Conservation (phyloP, 2,888 invertebrate genomes). For the Isoperla grammatica region DNA sequence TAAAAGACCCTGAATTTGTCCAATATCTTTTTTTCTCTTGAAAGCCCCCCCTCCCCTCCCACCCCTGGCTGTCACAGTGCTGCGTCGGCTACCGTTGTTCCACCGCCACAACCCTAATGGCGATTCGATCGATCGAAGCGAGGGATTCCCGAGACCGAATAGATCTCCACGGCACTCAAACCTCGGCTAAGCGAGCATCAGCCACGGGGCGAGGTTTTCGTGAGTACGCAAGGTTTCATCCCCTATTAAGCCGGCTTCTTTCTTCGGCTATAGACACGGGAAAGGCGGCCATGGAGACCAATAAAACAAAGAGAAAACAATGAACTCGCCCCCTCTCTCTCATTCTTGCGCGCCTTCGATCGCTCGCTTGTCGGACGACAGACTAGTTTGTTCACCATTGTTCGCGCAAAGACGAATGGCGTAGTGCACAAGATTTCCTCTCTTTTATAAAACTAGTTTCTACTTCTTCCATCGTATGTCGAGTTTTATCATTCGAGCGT, state of each 20-base stretch:
- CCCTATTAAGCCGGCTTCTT: constrained; percentile 44
- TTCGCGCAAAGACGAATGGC: constrained; percentile 23
- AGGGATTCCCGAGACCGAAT: constrained; percentile 6
- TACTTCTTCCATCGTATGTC: too few species aligned
- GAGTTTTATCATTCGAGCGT: too few species aligned
- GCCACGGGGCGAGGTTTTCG: constrained; percentile 19
- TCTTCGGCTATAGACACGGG: constrained; percentile 45
- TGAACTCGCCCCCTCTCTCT: constrained; percentile 8
- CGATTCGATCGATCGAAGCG: constrained; percentile 41
- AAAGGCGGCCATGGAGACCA: constrained; percentile 47
- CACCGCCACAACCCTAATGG: constrained; percentile 42
- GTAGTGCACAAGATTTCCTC: constrained; percentile 15
- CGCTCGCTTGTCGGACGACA: constrained; percentile 3
- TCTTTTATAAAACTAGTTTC: background rate
- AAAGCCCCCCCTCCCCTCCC: constrained; percentile 1
- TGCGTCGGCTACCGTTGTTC: constrained; percentile 16
- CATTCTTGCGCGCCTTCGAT: constrained; percentile 13
- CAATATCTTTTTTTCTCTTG: background rate
- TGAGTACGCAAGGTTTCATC: constrained; percentile 39
- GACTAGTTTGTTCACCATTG: constrained; percentile 26
- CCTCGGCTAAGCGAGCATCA: constrained; percentile 12
- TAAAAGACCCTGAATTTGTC: constrained; percentile 14
- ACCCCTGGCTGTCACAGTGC: constrained; percentile 14
- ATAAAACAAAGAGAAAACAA: constrained; percentile 30
- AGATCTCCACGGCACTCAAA: constrained; percentile 15